Percentiles rank a stretch among this genome's conserved stretches.
Conservation (phyloP, 2,888 invertebrate genomes). For the Eulithis testata region DNA sequence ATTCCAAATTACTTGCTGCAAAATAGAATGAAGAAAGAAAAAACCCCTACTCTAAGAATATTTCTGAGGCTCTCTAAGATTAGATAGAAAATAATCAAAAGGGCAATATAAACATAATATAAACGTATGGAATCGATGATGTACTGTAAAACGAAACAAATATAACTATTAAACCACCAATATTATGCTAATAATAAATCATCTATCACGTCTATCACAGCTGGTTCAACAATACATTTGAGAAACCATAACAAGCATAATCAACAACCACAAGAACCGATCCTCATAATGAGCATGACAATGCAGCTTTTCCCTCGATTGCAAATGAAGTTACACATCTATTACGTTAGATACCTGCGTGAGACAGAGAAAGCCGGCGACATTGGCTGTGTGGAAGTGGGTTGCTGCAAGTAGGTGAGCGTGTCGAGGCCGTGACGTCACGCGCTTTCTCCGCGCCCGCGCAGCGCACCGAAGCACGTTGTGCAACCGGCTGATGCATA, state of each 20-base stretch:
- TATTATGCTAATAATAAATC: no score
- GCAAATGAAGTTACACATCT: slow-evolving; percentile 30
- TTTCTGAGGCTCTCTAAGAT: no score
- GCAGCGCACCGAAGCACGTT: slow-evolving; percentile 51
- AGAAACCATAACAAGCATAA: slow-evolving; percentile 6
- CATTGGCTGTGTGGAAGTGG: slow-evolving; percentile 71
- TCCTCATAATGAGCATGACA: slow-evolving; percentile 13
- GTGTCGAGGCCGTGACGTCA: slow-evolving; percentile 84
- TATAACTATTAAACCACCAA: no score
- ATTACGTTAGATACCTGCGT: slow-evolving; percentile 37
- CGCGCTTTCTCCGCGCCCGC: slow-evolving; percentile 80
- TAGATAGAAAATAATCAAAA: no score
- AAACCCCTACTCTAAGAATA: no score
- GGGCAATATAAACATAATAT: no score
- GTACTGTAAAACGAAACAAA: no score
- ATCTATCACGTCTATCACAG: neutral
- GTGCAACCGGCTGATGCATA: slow-evolving; percentile 64
- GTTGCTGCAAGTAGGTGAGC: slow-evolving; percentile 82
- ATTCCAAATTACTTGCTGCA: no score
- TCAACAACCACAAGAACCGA: slow-evolving; percentile 13
- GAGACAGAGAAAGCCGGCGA: slow-evolving; percentile 53
- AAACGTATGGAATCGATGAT: no score
- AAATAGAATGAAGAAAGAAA: no score
- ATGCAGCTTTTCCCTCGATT: slow-evolving; percentile 20
- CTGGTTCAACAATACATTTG: neutral